phyloP scores from a whole-genome alignment of 1,140 invertebrate genomes.

The Heliconius eleuchia region DNA sequence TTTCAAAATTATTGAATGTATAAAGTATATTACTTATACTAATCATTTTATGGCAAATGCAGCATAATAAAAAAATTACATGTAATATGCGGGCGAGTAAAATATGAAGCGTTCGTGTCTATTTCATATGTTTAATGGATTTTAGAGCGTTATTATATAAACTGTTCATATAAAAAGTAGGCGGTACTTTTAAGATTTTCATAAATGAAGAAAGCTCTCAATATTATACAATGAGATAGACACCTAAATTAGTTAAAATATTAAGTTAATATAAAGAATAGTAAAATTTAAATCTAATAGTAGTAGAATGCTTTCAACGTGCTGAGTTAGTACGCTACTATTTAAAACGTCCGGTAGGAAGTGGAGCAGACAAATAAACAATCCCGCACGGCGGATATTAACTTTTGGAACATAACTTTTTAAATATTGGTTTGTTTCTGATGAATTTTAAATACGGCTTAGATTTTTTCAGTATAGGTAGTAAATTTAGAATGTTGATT shows the following conservation, averaged over 20 bases:
- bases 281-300: neutral
- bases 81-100: too few relatives aligned
- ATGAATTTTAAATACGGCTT: neutral
- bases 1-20: too few relatives aligned
- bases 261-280: neutral
- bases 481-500: too few relatives aligned
- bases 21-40: too few relatives aligned
- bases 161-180: neutral
- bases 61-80: too few relatives aligned
- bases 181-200: neutral
- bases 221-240: too few relatives aligned
- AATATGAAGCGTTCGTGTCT: too few relatives aligned
- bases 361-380: conserved; percentile 8
- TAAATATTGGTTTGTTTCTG: neutral
- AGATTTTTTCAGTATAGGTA: too few relatives aligned
- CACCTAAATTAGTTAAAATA: neutral
- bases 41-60: too few relatives aligned
- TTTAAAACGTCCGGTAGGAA: conserved; percentile 2
- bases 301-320: neutral
- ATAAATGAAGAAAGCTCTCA: too few relatives aligned
- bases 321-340: neutral
- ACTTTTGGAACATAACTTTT: neutral
- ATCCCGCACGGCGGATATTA: conserved; percentile 2
- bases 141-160: too few relatives aligned
- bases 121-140: too few relatives aligned